Evolutionary conservation across 2,113 vertebrate genomes (phyloP).

Genomic region (Melanerpes formicivorus): DNA sequence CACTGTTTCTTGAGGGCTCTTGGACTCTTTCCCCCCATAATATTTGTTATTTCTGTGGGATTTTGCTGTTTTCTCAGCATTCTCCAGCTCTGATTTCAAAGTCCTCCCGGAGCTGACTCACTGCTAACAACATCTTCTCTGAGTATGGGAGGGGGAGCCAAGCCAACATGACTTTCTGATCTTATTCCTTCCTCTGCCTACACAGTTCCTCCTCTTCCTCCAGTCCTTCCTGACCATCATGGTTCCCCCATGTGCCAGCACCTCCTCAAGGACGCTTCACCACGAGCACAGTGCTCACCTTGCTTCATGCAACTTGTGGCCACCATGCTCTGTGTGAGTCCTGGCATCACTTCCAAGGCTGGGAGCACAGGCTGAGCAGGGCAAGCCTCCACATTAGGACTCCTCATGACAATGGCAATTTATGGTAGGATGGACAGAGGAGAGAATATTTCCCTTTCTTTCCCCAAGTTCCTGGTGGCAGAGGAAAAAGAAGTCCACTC

Average conservation of each 20-base stretch:
- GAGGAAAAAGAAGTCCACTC: rapidly evolving
- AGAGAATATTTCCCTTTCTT: not conserved
- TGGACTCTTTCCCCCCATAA: rapidly evolving
- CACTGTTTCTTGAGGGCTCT: not conserved
- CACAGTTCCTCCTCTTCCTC: not conserved
- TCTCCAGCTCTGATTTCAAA: slow-evolving; percentile 29
- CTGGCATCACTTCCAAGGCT: not conserved
- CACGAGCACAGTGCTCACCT: rapidly evolving
- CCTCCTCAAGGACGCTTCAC: not conserved
- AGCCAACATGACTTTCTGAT: not conserved
- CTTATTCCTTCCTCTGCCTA: not conserved
- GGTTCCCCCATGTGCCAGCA: rapidly evolving
- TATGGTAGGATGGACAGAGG: not conserved
- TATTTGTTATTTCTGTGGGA: not conserved
- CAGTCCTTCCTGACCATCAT: not conserved
- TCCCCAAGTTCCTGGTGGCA: not conserved
- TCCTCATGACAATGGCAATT: not conserved
- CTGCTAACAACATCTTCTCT: slow-evolving; percentile 42
- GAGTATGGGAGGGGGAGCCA: not conserved
- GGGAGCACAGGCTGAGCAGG: not conserved
- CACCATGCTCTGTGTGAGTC: rapidly evolving
- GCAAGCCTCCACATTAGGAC: rapidly evolving
- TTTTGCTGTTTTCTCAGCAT: slow-evolving; percentile 45
- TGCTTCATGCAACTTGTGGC: not conserved
- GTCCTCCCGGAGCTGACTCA: slow-evolving; percentile 26